Evolutionary conservation across 2,797 vertebrate species (phyloP).

Genomic region (Sardinella longiceps): DNA sequence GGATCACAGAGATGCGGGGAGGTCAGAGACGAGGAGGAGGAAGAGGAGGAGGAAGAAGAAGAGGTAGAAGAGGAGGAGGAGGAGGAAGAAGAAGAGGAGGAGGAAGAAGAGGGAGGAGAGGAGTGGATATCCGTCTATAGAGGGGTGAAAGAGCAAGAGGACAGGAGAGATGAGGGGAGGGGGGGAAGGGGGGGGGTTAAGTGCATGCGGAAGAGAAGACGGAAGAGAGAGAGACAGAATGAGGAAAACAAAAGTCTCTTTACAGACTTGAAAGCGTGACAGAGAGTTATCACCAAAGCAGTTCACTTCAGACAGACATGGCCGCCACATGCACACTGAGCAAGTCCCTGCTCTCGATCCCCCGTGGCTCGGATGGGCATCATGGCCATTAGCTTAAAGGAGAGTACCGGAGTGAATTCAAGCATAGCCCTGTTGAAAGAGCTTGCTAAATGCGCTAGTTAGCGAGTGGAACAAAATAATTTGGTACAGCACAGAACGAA

Average conservation of each 20-base stretch:
- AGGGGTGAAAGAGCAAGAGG: slow-evolving; percentile 28
- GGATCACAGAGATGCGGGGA: slow-evolving; percentile 61
- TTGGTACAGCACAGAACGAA: no score
- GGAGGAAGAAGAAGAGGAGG: slow-evolving; percentile 64
- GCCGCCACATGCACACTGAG: not conserved
- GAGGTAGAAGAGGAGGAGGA: slow-evolving; percentile 67
- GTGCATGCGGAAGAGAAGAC: slow-evolving; percentile 65
- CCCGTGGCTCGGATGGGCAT: not conserved
- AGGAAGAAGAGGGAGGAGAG: slow-evolving; percentile 68
- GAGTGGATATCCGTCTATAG: slow-evolving; percentile 69
- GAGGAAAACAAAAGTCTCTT: slow-evolving; percentile 72
- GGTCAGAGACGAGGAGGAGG: slow-evolving; percentile 58
- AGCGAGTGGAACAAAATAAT: no score
- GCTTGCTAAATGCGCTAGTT: no score
- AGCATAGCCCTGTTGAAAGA: no score
- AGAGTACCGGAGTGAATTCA: no score
- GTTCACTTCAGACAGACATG: not conserved
- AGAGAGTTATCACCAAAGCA: not conserved
- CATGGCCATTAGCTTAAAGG: not conserved
- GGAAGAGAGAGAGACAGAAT: slow-evolving; percentile 54
- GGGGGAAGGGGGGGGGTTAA: slow-evolving; percentile 42
- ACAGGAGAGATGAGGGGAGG: slow-evolving; percentile 51
- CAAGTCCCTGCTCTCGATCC: not conserved
- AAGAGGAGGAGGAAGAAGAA: slow-evolving; percentile 67
- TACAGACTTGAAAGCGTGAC: slow-evolving; percentile 50